A percentile compares a stretch with the other conserved stretches of the same genome.
Conservation (phyloP, 2,888 invertebrate species). For the Scrobipalpa atriplicella region DNA sequence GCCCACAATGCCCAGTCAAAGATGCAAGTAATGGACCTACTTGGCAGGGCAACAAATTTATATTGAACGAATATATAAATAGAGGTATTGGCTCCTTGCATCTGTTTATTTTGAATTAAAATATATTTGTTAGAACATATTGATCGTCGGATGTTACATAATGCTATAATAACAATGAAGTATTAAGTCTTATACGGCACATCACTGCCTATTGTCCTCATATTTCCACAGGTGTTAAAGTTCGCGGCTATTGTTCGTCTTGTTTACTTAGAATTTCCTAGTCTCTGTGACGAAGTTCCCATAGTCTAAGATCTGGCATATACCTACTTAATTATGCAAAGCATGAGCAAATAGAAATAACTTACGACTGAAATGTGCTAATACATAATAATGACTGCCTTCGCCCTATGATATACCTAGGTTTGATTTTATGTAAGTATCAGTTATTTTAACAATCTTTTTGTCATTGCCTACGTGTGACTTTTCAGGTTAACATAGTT, state of each 20-base stretch:
- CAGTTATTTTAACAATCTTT: too few relatives aligned
- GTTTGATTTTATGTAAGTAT: too few relatives aligned
- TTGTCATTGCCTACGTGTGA: not conserved
- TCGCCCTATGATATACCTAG: too few relatives aligned
- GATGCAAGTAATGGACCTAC: too few relatives aligned
- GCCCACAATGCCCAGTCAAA: too few relatives aligned
- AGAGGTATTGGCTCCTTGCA: not conserved
- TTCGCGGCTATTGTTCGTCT: constrained; percentile 52
- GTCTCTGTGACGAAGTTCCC: not conserved
- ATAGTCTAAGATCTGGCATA: not conserved
- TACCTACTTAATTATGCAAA: not conserved
- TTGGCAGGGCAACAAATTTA: not conserved
- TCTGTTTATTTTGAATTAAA: not conserved
- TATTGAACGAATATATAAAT: not conserved
- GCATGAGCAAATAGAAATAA: not conserved
- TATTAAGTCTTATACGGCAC: not conserved
- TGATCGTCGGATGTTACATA: not conserved
- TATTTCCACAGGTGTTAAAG: constrained; percentile 37
- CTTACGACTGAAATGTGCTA: not conserved
- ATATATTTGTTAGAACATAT: not conserved
- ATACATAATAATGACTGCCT: too few relatives aligned
- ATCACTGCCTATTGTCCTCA: constrained; percentile 32
- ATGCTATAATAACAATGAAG: not conserved
- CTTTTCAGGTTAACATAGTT: not conserved
- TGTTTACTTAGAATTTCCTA: constrained; percentile 50